Evolutionary conservation across 2,888 invertebrate species (phyloP), one percentile per base, ranked within the genome.

Genomic region (Eupithecia centaureata): DNA sequence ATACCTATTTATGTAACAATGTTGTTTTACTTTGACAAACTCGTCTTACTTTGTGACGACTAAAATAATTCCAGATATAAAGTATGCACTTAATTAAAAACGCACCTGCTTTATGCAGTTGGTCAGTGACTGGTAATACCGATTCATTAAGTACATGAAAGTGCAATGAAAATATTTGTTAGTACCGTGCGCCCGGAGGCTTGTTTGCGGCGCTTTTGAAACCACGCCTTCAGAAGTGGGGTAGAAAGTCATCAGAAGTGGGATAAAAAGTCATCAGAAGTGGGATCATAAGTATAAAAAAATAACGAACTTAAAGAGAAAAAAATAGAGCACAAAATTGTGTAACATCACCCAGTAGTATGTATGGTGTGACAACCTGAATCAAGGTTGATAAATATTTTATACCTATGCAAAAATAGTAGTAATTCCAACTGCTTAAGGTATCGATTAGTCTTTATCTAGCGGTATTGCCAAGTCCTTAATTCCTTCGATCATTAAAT

Each of bases 71-170:
- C 64, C 35, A 30, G 63, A 66, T 66, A 67, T 51, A 62, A 58
- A 65, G 52, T 63, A 52, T 61, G 71, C 10, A 35, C 35, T 22
- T 74, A 73, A 76, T 74, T 74, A 74, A 74, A 72, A 63, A 65
- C 61, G 67, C 75, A 76, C 74, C 75, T 76, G 75, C 71, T 69
- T 68, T 30, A 57, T 58, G 63, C 58, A 30, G 59, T 64, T 52
- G 52, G 54, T 12, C 54, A 28, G 25, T 38, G 51, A 63, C 63
- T 61, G 56, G 42, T 62, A 57, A 47, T 27, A 64, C 52, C 52
- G 63, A 51, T 66, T 57, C n/a, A 60, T 63, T 62, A 65, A 60
- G 60, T 61, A 61, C 56, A 60, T 56, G 61, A 62, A 65, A 62
- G 61, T 56, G 33, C 59, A 63, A 60, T 60, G 57, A 66, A 61